Percentiles rank a stretch among this genome's conserved stretches.
These are phyloP conservation scores for Gerosis bhagava DNA, from an alignment of 2,888 invertebrate genomes.

Conservation along the genomic window DNA sequence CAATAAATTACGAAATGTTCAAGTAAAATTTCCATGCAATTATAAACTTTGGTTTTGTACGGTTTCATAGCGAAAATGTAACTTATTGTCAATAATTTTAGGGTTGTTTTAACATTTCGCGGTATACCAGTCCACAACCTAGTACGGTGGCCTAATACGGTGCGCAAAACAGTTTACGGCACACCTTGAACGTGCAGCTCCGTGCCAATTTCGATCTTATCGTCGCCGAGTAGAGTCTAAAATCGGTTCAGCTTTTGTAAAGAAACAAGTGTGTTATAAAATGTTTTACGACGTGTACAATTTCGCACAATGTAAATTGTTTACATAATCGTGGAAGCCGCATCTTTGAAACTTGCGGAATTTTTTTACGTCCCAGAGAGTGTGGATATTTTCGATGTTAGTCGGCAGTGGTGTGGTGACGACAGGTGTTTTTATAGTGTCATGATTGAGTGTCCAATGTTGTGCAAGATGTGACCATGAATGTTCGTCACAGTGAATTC, in stretches of 20 bases:
- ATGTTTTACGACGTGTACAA: slow-evolving; percentile 19
- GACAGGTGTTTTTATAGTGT: slow-evolving; percentile 43
- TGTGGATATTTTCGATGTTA: slow-evolving; percentile 46
- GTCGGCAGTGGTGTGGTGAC: slow-evolving; percentile 37
- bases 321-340: slow-evolving; percentile 43
- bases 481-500: slow-evolving; percentile 25
- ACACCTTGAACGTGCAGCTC: not conserved
- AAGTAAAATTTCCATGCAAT: slow-evolving; percentile 14
- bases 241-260: slow-evolving; percentile 2
- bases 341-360: slow-evolving; percentile 42
- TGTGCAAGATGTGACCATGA: slow-evolving; percentile 54
- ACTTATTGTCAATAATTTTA: not conserved
- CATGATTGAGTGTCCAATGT: slow-evolving; percentile 37
- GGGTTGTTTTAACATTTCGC: slow-evolving; percentile 8
- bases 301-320: slow-evolving; percentile 46
- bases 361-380: slow-evolving; percentile 43
- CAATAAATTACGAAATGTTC: slow-evolving; percentile 19
- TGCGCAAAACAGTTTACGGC: slow-evolving; percentile 10
- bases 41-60: slow-evolving; percentile 1
- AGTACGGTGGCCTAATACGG: slow-evolving; percentile 24
- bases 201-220: slow-evolving; percentile 15
- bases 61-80: slow-evolving; percentile 4
- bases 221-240: slow-evolving; percentile 17
- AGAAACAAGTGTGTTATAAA: slow-evolving; percentile 12
- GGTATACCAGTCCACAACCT: slow-evolving; percentile 9